These are phyloP conservation scores for Balearica regulorum DNA, from an alignment of 2,797 vertebrate species.

Conservation along the genomic window DNA sequence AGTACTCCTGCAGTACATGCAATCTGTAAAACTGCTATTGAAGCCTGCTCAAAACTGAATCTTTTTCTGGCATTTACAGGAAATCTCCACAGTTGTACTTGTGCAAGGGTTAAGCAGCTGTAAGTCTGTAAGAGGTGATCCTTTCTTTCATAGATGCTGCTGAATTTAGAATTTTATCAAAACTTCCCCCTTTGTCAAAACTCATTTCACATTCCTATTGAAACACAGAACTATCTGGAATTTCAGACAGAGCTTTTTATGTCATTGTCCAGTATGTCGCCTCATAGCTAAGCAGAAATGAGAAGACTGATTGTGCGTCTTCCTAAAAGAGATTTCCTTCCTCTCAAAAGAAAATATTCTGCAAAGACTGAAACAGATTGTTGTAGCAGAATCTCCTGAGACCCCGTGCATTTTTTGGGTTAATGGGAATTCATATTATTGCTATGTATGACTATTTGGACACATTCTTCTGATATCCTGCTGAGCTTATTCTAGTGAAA, in stretches of 20 bases:
- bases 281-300: not conserved
- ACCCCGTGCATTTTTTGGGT: not conserved
- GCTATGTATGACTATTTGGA: not conserved
- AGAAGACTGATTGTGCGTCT: not conserved
- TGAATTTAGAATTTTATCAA: not conserved
- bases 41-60: not conserved
- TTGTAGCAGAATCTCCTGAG: not conserved
- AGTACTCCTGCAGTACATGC: not conserved
- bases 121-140: not conserved
- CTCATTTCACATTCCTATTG: not conserved
- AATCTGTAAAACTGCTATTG: not conserved
- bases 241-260: conserved; percentile 7
- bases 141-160: not conserved
- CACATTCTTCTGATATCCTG: not conserved
- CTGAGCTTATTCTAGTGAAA: not conserved
- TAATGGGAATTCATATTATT: not conserved
- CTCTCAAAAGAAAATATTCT: not conserved
- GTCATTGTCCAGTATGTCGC: not conserved
- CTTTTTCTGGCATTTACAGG: not conserved
- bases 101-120: not conserved
- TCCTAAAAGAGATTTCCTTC: not conserved
- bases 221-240: not conserved
- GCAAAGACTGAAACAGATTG: not conserved
- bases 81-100: not conserved
- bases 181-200: not conserved